Percentiles rank a stretch among this genome's conserved stretches.
These are phyloP conservation scores for Furcula furcula DNA, from an alignment of 2,888 invertebrate genomes.

Conservation along the genomic window DNA sequence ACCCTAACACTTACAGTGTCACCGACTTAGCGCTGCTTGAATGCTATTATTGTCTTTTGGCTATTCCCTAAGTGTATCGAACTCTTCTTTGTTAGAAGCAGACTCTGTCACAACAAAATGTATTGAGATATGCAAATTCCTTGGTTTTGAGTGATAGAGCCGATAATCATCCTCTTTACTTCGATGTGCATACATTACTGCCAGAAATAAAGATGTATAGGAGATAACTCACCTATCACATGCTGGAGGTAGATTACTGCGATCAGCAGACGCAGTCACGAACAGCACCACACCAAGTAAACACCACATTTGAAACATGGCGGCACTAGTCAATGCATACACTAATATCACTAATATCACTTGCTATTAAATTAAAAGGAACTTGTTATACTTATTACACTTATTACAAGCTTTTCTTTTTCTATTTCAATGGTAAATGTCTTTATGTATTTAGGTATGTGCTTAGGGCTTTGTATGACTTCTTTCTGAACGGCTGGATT, in stretches of 20 bases:
- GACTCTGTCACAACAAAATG: too few relatives aligned
- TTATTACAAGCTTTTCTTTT: slow-evolving; percentile 27
- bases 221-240: slow-evolving; percentile 77
- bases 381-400: slow-evolving; percentile 31
- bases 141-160: too few relatives aligned
- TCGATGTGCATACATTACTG: too few relatives aligned
- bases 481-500: slow-evolving; percentile 56
- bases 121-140: too few relatives aligned
- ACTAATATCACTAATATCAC: slow-evolving; percentile 72
- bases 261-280: slow-evolving; percentile 55
- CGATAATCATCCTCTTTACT: too few relatives aligned
- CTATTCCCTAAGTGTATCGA: too few relatives aligned
- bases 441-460: slow-evolving; percentile 70
- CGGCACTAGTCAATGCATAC: slow-evolving; percentile 35
- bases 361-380: slow-evolving; percentile 50
- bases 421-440: slow-evolving; percentile 4
- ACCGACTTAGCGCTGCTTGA: too few relatives aligned
- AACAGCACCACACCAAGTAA: slow-evolving; percentile 45
- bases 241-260: slow-evolving; percentile 72
- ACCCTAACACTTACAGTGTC: too few relatives aligned
- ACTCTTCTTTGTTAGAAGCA: too few relatives aligned
- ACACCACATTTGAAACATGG: slow-evolving; percentile 53
- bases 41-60: too few relatives aligned
- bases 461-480: slow-evolving; percentile 58
- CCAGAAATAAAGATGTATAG: neutral